Base-by-base conservation (phyloP, 2,797 vertebrate genomes). In the Lophius americanus region DNA sequence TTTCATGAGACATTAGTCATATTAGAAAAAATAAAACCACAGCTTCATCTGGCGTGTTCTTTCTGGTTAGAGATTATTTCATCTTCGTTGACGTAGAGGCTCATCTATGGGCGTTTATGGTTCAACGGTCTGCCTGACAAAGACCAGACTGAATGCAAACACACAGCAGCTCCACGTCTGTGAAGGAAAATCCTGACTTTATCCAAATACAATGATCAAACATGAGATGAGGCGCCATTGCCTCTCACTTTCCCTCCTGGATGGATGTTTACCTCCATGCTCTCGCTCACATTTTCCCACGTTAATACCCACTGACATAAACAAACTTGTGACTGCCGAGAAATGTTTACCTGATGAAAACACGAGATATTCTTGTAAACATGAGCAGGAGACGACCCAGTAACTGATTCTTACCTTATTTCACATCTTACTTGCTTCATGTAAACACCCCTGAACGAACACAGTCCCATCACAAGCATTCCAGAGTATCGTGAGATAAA, bases 401-500 rank as follows among this genome's bases (percentile, higher is more conserved):
- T n/a, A 0, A 7, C 43, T 42, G 54, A 52, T 41, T 57, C 9
- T 9, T 8, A 35, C 58, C 81, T 78, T 60, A 69, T 51, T 79
- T 76, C 41, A 60, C 42, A 56, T 50, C 51, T 42, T 57, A 44
- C 61, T 76, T 60, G 52, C 53, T 72, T 75, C 60, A 33, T 4
- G 3, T 81, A 78, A 84, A 87, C 75, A 75, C 37, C 33, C 12
- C 59, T 13, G 14, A 9, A 44, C 60, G 57, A 47, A 35, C 7
- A 63, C 10, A 51, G 41, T 73, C 51, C 54, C 48, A 48, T 60
- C 63, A 51, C 74, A 70, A 61, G 12, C 36, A 73, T 78, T 82
- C 60, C 68, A 47, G 8, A 55, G 38, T 73, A 73, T 80, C 78
- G 56, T 61, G 56, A 23, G 23, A 69, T 67, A 79, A 79, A 74